Base-by-base conservation (phyloP, 1,140 invertebrate genomes). In the Drosophila littoralis region DNA sequence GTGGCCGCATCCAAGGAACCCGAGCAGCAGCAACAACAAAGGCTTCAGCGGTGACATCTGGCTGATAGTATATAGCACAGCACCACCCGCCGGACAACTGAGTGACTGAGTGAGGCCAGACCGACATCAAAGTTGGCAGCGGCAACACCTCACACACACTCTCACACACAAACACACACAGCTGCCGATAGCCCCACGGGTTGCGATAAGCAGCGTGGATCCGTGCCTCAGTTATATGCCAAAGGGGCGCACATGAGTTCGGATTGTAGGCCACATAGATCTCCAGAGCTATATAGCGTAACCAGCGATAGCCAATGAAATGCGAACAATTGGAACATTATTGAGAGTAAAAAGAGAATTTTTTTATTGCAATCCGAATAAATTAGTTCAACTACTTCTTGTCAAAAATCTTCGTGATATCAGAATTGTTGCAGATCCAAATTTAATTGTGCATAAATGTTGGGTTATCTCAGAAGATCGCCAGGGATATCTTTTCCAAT, bases 31-130 rank as follows among this genome's bases (percentile, higher is more conserved):
- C 61, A 81, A 36, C 55, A 81, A 33, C 67, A 71, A 28, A 40
- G 66, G 50, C 45, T 69, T 75, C 35, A 64, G 48, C 70, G 66
- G 45, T 61, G 77, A 64, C 83, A 88, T 88, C 60, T 83, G 43
- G 48, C 72, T 15, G 57, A 46, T 59, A 46, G 10, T 32, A 42
- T 36, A 33, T 33, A 33, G 32, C 52, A 42, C 43, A 50, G 33
- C 55, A 40, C 51, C 22, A 75, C 72, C 42, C 54, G 52, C 71
- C 40, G 64, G 60, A 70, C 22, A 10, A 48, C 15, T 78, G 63
- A 74, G 76, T 63, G 54, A 68, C 52, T 64, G 58, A 51, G 40
- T 52, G 46, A 52, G 45, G n/a, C 15, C 45, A 50, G 59, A 36
- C 32, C 57, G 33, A 32, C 45, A 10, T 15, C 12, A 22, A 15